Base-by-base conservation (phyloP, 2,888 invertebrate species). In the Latrodectus elegans region DNA sequence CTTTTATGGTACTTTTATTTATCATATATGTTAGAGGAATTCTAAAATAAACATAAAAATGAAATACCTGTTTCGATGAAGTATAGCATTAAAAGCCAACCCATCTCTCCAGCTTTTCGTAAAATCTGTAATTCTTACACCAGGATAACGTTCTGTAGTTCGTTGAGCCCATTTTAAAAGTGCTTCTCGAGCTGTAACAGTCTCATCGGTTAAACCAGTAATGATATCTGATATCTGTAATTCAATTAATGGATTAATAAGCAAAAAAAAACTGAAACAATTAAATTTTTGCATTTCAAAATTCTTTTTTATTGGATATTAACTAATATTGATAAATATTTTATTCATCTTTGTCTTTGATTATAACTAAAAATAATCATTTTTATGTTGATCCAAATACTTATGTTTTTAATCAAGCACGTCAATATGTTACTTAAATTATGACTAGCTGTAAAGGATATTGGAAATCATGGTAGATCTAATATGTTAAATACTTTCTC, bases 51-150 rank as follows among this genome's bases (percentile, higher is more conserved):
- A 4, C 17, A 22, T 22, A 17, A 68, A 22, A 68, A 4, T 17
- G n/a, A 22, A 68, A 72, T 95, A 98, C 94, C 98, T 95, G 94
- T 99, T 98, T 93, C 99, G 95, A 93, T 99, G 99, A 91, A 99
- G 95, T 92, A 99, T 96, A 91, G 99, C 99, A 93, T 98, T 97
- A 95, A 99, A 99, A 90, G 99, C 99, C 91, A 98, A 94, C 73
- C 99, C 99, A 93, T 99, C 99, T 89, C 97, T 94, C 99, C 99
- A 99, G 67, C 98, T 98, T 79, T 95, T 95, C 83, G 98, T 97
- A 94, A 99, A 99, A 94, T 99, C 98, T 90, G 95, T 94, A 84
- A 99, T 97, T 91, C 96, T 95, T 89, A 99, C 99, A 81, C 97
- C 98, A 0, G 99, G 99, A 93, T 99, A 99, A 92, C 98, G 97